Evolutionary conservation across 1,140 invertebrate genomes (phyloP).

Genomic region (Drosophila pruinosa): DNA sequence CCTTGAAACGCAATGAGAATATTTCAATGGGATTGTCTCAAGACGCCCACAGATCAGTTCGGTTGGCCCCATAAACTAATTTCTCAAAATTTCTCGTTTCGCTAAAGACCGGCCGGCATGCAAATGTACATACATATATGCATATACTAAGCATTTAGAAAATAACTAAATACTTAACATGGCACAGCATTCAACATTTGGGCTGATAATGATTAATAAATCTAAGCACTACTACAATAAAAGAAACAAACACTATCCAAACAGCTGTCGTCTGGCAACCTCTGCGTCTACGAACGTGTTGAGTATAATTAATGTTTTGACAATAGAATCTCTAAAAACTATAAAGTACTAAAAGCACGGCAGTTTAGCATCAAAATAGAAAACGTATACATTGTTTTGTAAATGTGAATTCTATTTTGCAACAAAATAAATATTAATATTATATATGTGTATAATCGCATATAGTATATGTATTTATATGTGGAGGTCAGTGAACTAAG

Average conservation of each 20-base stretch:
- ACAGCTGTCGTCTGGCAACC: constrained; percentile 43
- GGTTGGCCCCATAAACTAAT: constrained; percentile 44
- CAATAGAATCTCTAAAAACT: constrained; percentile 18
- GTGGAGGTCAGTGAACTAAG: constrained; percentile 31
- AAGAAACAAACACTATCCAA: constrained; percentile 29
- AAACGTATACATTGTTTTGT: neutral
- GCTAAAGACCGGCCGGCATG: constrained; percentile 67
- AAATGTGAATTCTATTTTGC: neutral
- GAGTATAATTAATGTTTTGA: constrained; percentile 38
- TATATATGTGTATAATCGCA: too few species aligned
- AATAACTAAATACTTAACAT: constrained; percentile 44
- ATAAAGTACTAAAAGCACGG: constrained; percentile 1
- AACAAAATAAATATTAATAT: constrained; percentile 1
- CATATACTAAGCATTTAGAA: constrained; percentile 13
- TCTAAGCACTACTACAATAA: constrained; percentile 42
- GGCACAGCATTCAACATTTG: constrained; percentile 37
- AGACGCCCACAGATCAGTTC: constrained; percentile 22
- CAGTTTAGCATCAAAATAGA: neutral
- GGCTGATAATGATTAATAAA: constrained; percentile 67
- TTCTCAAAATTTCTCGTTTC: constrained; percentile 8
- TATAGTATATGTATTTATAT: neutral
- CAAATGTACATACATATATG: neutral
- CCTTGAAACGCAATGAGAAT: constrained; percentile 29
- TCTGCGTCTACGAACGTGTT: neutral
- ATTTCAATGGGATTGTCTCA: constrained; percentile 25